Base-by-base conservation (phyloP, 2,113 vertebrate species). In the Pangasianodon gigas region DNA sequence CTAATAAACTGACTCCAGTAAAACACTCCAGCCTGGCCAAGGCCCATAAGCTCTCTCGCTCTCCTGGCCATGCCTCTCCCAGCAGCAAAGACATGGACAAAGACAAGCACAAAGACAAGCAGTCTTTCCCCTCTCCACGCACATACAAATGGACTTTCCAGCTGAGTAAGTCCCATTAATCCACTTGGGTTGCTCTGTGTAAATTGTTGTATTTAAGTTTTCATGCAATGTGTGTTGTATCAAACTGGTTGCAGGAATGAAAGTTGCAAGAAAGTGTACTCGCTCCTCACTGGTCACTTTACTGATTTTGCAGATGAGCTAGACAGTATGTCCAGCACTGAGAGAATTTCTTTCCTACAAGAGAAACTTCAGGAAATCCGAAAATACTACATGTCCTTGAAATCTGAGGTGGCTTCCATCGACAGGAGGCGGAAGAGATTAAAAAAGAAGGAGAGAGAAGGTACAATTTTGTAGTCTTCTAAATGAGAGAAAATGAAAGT, bases 401-500 rank as follows among this genome's bases (percentile, higher is more conserved):
- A 99, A 94, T 99, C 98, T 0, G 98, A 99, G 96, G 98, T 99
- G 92, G 98, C 98, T 13, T 99, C 98, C 87, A 99, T 99, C 91
- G 98, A 99, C 94, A 95, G 98, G 82, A 97, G 97, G 90, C 96
- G 98, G 93, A 99, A 99, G 92, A 95, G 98, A 89, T 96, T 99
- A 90, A 99, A 99, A 96, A 99, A 99, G 98, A 99, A 99, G 92
- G 98, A 99, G 92, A 94, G 98, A 95, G 98, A 99, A 98, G 98
- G 98, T 99, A 95, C 94, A 51, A 44, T 87, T 88, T 87, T 88
- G 0, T 26, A 0, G 4, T 10, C 46, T 41, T 44, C 26, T 86
- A 6, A 14, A 5, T 37, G 1, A 46, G 51, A 14, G 44, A 62
- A 84, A 32, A 29, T 62, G 14, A 52, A 51, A 16, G 16, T 74